These are phyloP conservation scores for Ceratitis capitata DNA, from an alignment of 1,140 invertebrate genomes.

Conservation along the genomic window DNA sequence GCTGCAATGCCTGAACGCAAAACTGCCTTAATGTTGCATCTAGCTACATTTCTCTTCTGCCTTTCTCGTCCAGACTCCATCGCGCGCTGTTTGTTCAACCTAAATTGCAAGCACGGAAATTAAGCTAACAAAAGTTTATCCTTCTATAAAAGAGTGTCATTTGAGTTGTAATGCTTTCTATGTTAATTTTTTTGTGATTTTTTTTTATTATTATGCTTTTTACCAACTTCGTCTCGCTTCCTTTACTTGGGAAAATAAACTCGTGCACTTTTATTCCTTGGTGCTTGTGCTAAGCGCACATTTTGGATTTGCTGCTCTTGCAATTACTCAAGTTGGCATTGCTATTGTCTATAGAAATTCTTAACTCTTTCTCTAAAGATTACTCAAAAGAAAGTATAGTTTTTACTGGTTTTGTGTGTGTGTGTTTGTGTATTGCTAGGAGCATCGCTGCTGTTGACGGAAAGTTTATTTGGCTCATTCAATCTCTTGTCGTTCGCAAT, in stretches of 20 bases:
- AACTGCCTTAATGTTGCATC: background rate
- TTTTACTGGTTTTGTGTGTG: no score
- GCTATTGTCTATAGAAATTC: background rate
- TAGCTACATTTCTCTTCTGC: background rate
- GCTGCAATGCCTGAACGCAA: background rate
- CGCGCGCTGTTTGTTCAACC: background rate
- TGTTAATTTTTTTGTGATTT: background rate
- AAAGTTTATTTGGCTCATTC: background rate
- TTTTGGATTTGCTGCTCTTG: background rate
- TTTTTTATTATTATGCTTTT: background rate
- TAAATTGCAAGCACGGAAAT: slow-evolving; percentile 19
- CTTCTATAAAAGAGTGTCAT: background rate
- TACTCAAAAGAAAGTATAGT: background rate
- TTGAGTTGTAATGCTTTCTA: background rate
- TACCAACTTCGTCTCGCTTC: background rate
- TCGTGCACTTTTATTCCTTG: background rate
- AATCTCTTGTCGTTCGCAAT: background rate
- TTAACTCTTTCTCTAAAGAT: background rate
- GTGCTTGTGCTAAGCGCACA: background rate
- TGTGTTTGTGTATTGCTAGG: background rate
- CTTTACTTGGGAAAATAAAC: background rate
- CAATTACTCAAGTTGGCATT: background rate
- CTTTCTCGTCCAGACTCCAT: background rate
- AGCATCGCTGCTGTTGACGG: background rate
- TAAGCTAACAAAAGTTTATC: slow-evolving; percentile 27